Base-by-base conservation (phyloP, 2,888 invertebrate genomes). In the Drosophila basisetae region DNA sequence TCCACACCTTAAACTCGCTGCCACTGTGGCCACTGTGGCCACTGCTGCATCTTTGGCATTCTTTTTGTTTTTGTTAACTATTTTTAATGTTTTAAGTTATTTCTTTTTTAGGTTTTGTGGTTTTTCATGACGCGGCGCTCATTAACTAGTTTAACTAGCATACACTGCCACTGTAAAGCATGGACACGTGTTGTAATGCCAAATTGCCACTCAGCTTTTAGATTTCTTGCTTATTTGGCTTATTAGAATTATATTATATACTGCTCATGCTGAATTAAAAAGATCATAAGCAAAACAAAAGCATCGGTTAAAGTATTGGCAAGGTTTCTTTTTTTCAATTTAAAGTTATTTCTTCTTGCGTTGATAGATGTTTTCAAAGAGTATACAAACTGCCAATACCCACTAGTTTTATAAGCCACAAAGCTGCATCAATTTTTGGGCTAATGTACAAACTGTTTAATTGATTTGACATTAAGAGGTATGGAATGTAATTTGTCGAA, bases 401-500 rank as follows among this genome's bases (percentile, higher is more conserved):
- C 28, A 65, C 60, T 61, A 37, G 52, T n/a, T 1, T 16, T 33
- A 2, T 53, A 28, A 39, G 39, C 37, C 53, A 22, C 33, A 39
- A 37, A 41, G 31, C 64, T 35, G 56, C 73, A 73, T 72, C 72
- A 72, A 47, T 68, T 68, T 68, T 73, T 64, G 64, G 73, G 72
- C 61, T 49, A 43, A 49, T 58, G 37, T 41, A 53, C 16, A 39
- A 53, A 54, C 39, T 70, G 67, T 60, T 83, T 83, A 83, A 83
- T 84, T 83, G 85, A 84, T 82, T 83, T 84, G 85, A 84, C 82
- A 83, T 84, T 84, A 84, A 79, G 76, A 79, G 71, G 85, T 74
- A 76, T 69, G 68, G 56, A 65, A 73, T 65, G 39, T 69, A 75
- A 75, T 75, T 76, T 76, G 65, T 75, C 65, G 58, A 53, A 58